Percentiles rank a stretch among this genome's conserved stretches.
Conservation (phyloP, 2,113 vertebrate genomes). For the Dolichallabes microphthalmus region DNA sequence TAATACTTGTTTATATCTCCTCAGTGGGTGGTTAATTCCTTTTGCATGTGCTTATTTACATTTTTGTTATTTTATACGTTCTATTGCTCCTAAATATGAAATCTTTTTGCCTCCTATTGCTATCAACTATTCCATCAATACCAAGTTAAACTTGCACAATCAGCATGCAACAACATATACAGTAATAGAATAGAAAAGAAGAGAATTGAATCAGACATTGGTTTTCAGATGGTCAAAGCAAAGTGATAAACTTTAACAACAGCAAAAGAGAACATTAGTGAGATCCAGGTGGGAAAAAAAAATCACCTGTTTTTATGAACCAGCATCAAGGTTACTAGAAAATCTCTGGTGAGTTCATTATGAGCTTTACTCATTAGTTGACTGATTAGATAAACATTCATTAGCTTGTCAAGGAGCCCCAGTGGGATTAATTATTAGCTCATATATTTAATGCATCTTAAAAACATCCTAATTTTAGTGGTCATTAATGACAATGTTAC, state of each 20-base stretch:
- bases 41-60: background rate
- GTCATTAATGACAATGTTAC: conserved; percentile 45
- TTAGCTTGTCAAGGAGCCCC: conserved; percentile 29
- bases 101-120: background rate
- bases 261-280: too few species aligned
- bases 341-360: conserved; percentile 46
- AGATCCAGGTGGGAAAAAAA: background rate
- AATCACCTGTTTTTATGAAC: conserved; percentile 12
- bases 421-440: conserved; percentile 56
- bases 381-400: conserved; percentile 48
- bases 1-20: background rate
- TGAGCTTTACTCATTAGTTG: conserved; percentile 41
- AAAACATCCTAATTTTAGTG: conserved; percentile 40
- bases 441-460: conserved; percentile 24
- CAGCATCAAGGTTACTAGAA: background rate
- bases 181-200: too few species aligned
- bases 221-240: too few species aligned
- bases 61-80: background rate
- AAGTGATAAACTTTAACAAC: too few species aligned
- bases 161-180: background rate
- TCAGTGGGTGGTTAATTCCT: background rate
- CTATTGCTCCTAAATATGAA: background rate
- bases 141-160: background rate
- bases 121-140: background rate
- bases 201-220: too few species aligned